A percentile compares a stretch with the other conserved stretches of the same genome.
phyloP scores from a whole-genome alignment of 2,797 vertebrate species.

The Hemibagrus guttatus region DNA sequence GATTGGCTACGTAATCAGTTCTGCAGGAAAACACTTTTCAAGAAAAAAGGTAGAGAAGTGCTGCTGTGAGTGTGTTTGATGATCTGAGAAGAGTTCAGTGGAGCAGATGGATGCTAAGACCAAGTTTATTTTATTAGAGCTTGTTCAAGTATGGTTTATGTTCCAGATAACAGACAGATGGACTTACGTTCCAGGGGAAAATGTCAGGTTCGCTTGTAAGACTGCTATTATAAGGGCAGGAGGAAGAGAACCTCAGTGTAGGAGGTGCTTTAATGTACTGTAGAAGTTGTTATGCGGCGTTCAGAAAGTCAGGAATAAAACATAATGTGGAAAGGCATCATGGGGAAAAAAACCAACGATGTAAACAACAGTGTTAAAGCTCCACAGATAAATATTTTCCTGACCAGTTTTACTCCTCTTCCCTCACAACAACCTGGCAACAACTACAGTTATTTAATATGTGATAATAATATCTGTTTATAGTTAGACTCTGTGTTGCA shows the following conservation, averaged over 20 bases:
- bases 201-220: background rate
- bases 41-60: background rate
- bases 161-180: background rate
- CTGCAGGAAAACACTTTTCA: background rate
- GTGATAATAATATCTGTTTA: background rate
- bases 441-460: background rate
- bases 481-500: background rate
- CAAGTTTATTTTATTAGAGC: background rate
- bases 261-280: background rate
- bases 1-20: slow-evolving; percentile 3
- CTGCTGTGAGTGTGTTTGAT: background rate
- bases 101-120: background rate
- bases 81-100: background rate
- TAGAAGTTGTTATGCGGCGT: background rate
- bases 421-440: background rate
- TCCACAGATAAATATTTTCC: background rate
- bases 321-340: background rate
- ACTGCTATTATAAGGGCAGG: background rate
- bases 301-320: background rate
- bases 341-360: background rate
- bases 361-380: background rate
- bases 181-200: background rate
- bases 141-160: background rate
- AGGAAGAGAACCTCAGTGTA: background rate
- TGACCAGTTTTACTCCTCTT: background rate